Percentiles rank a stretch among this genome's conserved stretches.
phyloP scores from a whole-genome alignment of 2,888 invertebrate species.

The Anoncus sp. region DNA sequence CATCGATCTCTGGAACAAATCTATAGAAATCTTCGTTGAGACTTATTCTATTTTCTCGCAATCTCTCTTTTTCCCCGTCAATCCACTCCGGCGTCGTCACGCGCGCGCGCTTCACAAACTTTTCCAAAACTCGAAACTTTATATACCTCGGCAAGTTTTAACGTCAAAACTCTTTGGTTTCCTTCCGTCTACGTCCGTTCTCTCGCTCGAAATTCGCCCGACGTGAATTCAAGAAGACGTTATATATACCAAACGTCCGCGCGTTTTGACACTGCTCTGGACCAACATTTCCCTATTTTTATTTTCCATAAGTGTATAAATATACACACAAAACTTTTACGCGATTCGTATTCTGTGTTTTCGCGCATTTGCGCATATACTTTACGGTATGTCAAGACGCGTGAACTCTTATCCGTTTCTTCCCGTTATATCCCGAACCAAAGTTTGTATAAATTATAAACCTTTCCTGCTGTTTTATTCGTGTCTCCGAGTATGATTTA shows the following conservation, averaged over 20 bases:
- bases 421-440: background rate
- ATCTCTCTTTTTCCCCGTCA: background rate
- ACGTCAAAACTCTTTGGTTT: slow-evolving; percentile 3
- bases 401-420: slow-evolving; percentile 6
- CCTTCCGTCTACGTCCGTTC: slow-evolving; percentile 12
- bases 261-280: background rate
- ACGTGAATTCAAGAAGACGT: slow-evolving; percentile 38
- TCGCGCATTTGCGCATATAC: background rate
- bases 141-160: background rate
- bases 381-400: background rate
- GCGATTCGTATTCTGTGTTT: slow-evolving; percentile 1
- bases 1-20: background rate
- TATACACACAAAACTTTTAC: slow-evolving; percentile 19
- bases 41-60: background rate
- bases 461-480: background rate
- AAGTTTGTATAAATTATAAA: background rate
- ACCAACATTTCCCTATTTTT: slow-evolving; percentile 31
- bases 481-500: background rate
- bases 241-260: slow-evolving; percentile 27
- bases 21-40: background rate
- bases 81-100: background rate
- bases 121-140: slow-evolving; percentile 13
- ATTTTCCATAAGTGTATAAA: slow-evolving; percentile 30
- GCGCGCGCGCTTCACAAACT: slow-evolving; percentile 8
- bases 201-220: slow-evolving; percentile 24